Conservation (phyloP, 1,140 invertebrate genomes). For the Phocides pigmalion region DNA sequence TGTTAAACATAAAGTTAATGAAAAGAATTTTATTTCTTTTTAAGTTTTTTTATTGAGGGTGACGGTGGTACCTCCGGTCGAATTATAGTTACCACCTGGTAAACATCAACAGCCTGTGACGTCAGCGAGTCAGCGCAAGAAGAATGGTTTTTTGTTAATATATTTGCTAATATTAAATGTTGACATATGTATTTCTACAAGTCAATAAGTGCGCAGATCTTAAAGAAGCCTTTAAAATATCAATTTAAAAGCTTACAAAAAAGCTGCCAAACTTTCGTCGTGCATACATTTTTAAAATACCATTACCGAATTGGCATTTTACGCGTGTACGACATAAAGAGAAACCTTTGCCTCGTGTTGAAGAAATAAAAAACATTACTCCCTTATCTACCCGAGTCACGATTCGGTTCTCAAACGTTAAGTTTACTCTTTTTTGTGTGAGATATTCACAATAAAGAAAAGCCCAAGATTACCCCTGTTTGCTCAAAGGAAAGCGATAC, state of each 20-base stretch:
- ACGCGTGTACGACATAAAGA: slow-evolving; percentile 1
- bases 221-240: neutral
- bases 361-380: slow-evolving; percentile 19
- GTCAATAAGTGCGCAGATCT: neutral
- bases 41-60: too few species aligned
- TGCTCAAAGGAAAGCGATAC: slow-evolving; percentile 22
- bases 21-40: too few species aligned
- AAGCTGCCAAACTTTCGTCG: neutral
- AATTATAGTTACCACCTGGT: too few species aligned
- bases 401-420: slow-evolving; percentile 29
- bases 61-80: too few species aligned
- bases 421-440: slow-evolving; percentile 31
- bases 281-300: neutral
- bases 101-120: too few species aligned
- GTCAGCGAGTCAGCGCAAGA: too few species aligned
- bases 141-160: too few species aligned
- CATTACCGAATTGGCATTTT: slow-evolving; percentile 16
- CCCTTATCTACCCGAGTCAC: slow-evolving; percentile 32
- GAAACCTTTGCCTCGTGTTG: slow-evolving; percentile 10
- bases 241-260: neutral
- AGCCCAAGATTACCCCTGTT: slow-evolving; percentile 31
- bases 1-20: too few species aligned
- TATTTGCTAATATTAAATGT: too few species aligned
- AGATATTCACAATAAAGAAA: slow-evolving; percentile 37
- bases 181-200: too few species aligned